Evolutionary conservation across 2,113 vertebrate genomes (phyloP).

Genomic region (Heteronetta atricapilla): DNA sequence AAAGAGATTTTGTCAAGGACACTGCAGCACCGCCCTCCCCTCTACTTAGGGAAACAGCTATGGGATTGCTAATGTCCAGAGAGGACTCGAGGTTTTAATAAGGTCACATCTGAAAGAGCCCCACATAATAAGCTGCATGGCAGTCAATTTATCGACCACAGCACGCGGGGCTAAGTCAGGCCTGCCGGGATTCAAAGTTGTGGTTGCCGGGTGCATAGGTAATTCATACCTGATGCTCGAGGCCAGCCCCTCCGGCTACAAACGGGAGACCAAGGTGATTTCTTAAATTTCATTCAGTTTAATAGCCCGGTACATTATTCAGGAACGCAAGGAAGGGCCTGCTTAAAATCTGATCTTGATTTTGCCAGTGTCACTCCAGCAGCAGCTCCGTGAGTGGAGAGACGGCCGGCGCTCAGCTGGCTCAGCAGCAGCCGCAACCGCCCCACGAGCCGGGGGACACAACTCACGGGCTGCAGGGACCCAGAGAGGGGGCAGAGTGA

Average conservation of each 20-base stretch:
- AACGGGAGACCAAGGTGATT: not conserved
- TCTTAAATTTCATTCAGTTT: constrained; percentile 5
- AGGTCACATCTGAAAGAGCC: constrained; percentile 56
- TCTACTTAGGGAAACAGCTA: not conserved
- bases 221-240: constrained; percentile 43
- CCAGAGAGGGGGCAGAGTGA: constrained; percentile 56
- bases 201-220: constrained; percentile 4
- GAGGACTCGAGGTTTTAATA: constrained; percentile 49
- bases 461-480: constrained; percentile 62
- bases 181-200: constrained; percentile 44
- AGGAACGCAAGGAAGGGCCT: not conserved
- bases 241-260: constrained; percentile 36
- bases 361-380: constrained; percentile 41
- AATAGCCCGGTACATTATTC: not conserved
- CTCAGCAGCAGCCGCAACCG: constrained; percentile 42
- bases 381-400: constrained; percentile 23
- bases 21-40: not conserved
- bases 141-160: constrained; percentile 57
- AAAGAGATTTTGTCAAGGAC: constrained; percentile 18
- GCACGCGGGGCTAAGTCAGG: not conserved
- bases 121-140: constrained; percentile 52
- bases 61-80: not conserved
- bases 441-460: constrained; percentile 51
- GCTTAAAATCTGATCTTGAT: not conserved
- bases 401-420: constrained; percentile 69